Evolutionary conservation across 2,113 vertebrate species (phyloP), one percentile per base, ranked within the genome.

Genomic region (Oncorhynchus clarkii): DNA sequence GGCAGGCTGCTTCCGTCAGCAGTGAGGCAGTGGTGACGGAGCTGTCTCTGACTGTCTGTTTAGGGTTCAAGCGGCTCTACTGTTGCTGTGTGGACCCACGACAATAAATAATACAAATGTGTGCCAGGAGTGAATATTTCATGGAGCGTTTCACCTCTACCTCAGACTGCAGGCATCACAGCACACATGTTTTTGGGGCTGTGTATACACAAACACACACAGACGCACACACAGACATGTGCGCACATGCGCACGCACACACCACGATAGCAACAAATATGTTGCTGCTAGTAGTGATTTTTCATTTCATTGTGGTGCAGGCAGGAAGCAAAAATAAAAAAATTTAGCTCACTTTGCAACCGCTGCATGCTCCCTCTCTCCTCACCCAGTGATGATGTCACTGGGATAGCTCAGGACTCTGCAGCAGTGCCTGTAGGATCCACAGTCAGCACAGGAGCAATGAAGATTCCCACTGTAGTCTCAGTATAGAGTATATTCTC

Each of bases 91-190:
- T 26, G 1, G n/a, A 54, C 51, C 51, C 51, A 54, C 16, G 1
- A 18, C 51, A 39, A 70, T 75, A 16, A 74, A 71, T 71, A 48
- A 70, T 74, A 65, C 71, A 79, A 79, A 74, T 79, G 5, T 83
- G 70, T 77, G 75, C 75, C 65, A 73, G 5, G 72, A 71, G 62
- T 76, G 49, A 74, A 75, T 78, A 68, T 80, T 77, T 62, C 7
- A 76, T 80, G 67, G 39, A 20, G 69, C 18, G 31, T 70, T 73
- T 45, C 57, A 20, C 60, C 22, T 22, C 62, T 73, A 57, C 57
- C 72, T 74, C n/a, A 22, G 39, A 59, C 49, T 59, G 51, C 51
- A 54, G 14, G 51, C 51, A 18, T 14, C 51, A 54, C 51, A 51
- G 65, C 75, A 62, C 51, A 75, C 66, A 18, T 14, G 14, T 54